Conservation (phyloP, 2,113 vertebrate genomes). For the Smithornis capensis region DNA sequence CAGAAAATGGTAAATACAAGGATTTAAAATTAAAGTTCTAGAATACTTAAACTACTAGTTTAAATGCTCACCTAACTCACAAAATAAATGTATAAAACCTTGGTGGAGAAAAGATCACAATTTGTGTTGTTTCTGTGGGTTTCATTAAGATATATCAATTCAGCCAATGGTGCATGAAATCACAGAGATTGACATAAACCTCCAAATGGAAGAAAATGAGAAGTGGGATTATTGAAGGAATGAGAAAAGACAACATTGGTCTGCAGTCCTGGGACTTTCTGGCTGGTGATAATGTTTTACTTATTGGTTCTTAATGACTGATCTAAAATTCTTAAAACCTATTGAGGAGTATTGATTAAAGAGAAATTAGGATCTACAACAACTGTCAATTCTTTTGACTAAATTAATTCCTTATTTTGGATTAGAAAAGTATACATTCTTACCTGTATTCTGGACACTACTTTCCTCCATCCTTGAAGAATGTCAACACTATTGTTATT, state of each 20-base stretch:
- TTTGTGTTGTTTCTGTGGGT: background rate
- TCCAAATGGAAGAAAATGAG: background rate
- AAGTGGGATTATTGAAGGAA: background rate
- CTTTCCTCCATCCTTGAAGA: background rate
- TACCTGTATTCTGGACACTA: background rate
- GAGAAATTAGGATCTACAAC: background rate
- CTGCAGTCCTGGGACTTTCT: background rate
- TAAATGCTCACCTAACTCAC: background rate
- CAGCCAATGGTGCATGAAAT: background rate
- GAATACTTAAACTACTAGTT: background rate
- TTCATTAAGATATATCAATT: background rate
- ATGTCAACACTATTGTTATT: background rate
- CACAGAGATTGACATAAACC: background rate
- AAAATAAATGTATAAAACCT: background rate
- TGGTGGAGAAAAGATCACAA: background rate
- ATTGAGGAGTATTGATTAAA: background rate
- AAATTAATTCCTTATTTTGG: background rate
- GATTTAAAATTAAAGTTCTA: background rate
- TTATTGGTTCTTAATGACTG: background rate
- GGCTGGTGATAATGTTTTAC: background rate
- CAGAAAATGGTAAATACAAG: background rate
- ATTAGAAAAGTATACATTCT: background rate
- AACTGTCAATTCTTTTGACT: background rate
- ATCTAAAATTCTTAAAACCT: background rate
- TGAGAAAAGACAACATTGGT: background rate